Evolutionary conservation across 2,113 vertebrate species (phyloP).

Genomic region (Rissa tridactyla): DNA sequence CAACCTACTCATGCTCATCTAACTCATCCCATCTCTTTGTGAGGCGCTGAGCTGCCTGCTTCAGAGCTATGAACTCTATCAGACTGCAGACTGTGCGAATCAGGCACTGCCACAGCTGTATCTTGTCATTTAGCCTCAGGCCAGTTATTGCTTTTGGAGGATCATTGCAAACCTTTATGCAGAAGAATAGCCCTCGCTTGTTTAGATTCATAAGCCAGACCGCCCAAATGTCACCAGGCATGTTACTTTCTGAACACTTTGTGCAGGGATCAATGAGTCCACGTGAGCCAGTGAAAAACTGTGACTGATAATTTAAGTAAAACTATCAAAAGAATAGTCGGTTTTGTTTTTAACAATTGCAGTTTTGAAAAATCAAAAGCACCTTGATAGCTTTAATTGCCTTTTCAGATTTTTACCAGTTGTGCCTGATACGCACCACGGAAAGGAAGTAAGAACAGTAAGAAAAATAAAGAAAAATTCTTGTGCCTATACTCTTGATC

Average conservation of each 20-base stretch:
- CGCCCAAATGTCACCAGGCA: background rate
- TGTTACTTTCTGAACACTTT: background rate
- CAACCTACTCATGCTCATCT: background rate
- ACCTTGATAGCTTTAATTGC: background rate
- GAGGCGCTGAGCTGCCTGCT: background rate
- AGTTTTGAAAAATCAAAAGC: background rate
- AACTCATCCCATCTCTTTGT: background rate
- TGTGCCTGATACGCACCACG: background rate
- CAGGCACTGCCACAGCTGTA: background rate
- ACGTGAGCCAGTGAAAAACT: background rate
- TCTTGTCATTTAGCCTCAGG: background rate
- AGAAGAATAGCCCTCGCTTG: background rate
- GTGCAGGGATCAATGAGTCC: background rate
- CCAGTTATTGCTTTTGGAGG: background rate
- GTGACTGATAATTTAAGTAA: background rate
- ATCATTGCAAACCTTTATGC: background rate
- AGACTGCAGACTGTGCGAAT: background rate
- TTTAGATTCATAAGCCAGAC: background rate
- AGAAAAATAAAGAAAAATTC: background rate
- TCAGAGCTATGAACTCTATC: background rate
- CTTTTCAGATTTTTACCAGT: background rate
- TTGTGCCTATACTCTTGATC: background rate
- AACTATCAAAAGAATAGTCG: background rate
- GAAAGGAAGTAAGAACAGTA: background rate
- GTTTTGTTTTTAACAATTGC: background rate